Percentiles rank a stretch among this genome's conserved stretches.
phyloP scores from a whole-genome alignment of 2,888 invertebrate genomes.

The Thalpophila matura region DNA sequence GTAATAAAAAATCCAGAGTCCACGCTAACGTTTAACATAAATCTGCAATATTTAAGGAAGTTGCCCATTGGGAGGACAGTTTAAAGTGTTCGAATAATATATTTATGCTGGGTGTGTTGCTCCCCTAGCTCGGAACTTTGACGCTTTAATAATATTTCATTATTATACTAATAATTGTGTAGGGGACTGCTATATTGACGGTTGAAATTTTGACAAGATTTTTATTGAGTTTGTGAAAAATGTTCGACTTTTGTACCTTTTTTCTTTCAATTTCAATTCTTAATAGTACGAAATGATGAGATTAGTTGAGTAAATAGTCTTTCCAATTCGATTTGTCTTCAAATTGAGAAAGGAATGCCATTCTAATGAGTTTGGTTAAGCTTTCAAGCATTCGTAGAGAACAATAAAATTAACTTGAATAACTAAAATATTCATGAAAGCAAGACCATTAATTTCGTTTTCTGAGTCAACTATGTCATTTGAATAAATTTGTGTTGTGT shows the following conservation, averaged over 20 bases:
- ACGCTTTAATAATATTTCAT: conserved; percentile 56
- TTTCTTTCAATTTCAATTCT: conserved; percentile 1
- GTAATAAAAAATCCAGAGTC: conserved; percentile 74
- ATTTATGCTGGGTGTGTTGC: conserved; percentile 69
- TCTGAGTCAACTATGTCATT: conserved; percentile 25
- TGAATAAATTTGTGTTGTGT: conserved; percentile 51
- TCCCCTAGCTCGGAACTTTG: conserved; percentile 61
- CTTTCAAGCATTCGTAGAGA: conserved; percentile 19
- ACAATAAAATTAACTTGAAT: conserved; percentile 39
- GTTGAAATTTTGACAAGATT: conserved; percentile 39
- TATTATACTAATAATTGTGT: conserved; percentile 59
- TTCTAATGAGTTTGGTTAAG: conserved; percentile 12
- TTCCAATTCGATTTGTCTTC: conserved; percentile 10
- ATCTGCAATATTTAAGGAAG: conserved; percentile 84
- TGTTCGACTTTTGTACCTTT: conserved; percentile 2
- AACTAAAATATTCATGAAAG: conserved; percentile 27
- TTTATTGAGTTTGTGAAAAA: conserved; percentile 44
- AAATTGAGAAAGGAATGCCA: conserved; percentile 11
- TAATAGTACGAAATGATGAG: conserved; percentile 3
- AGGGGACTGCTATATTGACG: conserved; percentile 39
- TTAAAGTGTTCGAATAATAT: conserved; percentile 74
- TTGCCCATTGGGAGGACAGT: conserved; percentile 74
- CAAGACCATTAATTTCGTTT: conserved; percentile 32
- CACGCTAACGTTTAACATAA: conserved; percentile 81
- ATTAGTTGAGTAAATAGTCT: neutral